Conservation (phyloP, 2,888 invertebrate species). For the Napeogenes sylphis region DNA sequence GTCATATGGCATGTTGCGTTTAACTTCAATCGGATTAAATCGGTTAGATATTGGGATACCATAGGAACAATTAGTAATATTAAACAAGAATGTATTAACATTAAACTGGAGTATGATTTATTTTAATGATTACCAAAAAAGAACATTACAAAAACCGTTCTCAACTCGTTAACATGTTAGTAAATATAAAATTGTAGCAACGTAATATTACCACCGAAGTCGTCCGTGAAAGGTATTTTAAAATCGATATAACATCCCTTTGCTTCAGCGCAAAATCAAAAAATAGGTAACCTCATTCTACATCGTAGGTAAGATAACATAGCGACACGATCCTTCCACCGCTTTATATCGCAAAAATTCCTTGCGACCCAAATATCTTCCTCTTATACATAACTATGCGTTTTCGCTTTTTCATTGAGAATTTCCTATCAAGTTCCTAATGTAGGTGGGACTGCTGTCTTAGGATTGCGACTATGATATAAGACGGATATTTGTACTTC, state of each 20-base stretch:
- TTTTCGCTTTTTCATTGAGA: conserved; percentile 6
- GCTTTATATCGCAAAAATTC: conserved; percentile 17
- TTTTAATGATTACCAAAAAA: too few species aligned
- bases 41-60: too few species aligned
- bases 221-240: too few species aligned
- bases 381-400: conserved; percentile 1
- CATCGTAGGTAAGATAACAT: conserved; percentile 4
- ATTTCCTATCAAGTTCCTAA: conserved; percentile 7
- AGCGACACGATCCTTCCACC: conserved; percentile 6
- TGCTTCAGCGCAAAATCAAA: background rate
- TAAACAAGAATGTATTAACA: too few species aligned
- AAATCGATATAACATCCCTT: background rate
- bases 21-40: too few species aligned
- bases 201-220: too few species aligned
- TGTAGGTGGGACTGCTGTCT: conserved; percentile 5
- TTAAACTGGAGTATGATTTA: too few species aligned
- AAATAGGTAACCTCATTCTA: background rate
- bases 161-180: too few species aligned
- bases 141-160: too few species aligned
- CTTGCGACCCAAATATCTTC: conserved; percentile 34
- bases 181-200: too few species aligned
- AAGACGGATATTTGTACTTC: background rate
- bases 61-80: too few species aligned
- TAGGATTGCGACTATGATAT: background rate
- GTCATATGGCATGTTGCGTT: too few species aligned